phyloP scores from a whole-genome alignment of 2,888 invertebrate species.

The Drosophila mimica region DNA sequence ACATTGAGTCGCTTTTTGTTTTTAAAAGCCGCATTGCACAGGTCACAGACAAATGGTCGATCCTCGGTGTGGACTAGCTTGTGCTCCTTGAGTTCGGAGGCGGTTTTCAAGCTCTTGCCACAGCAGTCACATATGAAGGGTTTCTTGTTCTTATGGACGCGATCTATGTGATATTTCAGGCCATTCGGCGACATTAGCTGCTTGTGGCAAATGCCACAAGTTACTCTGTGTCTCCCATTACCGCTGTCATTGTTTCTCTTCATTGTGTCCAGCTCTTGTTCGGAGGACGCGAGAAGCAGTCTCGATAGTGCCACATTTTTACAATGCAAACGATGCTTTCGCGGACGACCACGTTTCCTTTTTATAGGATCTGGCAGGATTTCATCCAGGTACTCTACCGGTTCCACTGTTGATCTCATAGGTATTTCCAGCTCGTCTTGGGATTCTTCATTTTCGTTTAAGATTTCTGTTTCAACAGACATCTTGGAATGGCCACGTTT shows the following conservation, averaged over 20 bases:
- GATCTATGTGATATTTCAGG: conserved; percentile 65
- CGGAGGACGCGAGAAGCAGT: conserved; percentile 29
- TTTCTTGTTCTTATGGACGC: conserved; percentile 81
- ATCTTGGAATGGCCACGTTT: conserved; percentile 18
- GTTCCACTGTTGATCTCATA: not conserved
- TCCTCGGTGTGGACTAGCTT: conserved; percentile 85
- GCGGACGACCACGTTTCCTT: conserved; percentile 44
- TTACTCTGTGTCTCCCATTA: not conserved
- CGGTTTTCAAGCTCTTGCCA: conserved; percentile 85
- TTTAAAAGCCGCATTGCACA: conserved; percentile 83
- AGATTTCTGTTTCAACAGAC: not conserved
- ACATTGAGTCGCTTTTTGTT: conserved; percentile 81
- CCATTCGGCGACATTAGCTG: conserved; percentile 34
- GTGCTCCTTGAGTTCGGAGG: conserved; percentile 85
- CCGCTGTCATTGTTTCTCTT: not conserved
- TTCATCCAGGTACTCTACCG: not conserved
- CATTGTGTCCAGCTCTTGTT: not conserved
- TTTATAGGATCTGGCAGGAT: not conserved
- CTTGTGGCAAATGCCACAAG: conserved; percentile 46
- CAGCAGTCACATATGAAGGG: conserved; percentile 86
- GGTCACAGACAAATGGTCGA: conserved; percentile 85
- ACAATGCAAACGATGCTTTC: conserved; percentile 13
- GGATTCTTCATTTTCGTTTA: not conserved
- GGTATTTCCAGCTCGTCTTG: not conserved
- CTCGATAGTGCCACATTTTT: conserved; percentile 38